Evolutionary conservation across 2,113 vertebrate genomes (phyloP), one percentile per base, ranked within the genome.

Genomic region (Motacilla tschutschensis): DNA sequence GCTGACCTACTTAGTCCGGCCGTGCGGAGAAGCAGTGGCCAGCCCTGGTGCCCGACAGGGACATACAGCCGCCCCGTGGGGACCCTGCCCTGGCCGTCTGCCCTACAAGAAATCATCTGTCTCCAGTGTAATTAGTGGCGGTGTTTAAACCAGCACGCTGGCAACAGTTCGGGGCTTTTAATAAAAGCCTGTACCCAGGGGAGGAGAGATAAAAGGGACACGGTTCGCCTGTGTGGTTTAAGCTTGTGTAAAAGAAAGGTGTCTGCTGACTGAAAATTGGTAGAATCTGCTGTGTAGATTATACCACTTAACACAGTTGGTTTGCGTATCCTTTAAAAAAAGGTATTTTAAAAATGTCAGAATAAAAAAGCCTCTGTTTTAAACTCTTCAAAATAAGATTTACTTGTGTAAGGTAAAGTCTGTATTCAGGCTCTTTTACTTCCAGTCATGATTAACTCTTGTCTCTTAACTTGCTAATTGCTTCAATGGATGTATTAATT

Each of bases 1-100:
- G 92, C 95, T 96, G 96, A 95, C 94, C 94, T 92, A 92, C 85
- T 97, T 96, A 88, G 57, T 77, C 13, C 71, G 38, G 93, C 64
- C 80, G 29, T 44, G 81, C 35, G 57, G 66, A 55, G 85, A 35
- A 65, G 74, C 84, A 9, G 58, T 28, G 79, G 78, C 47, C 36
- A n/a, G 75, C 46, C 74, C 73, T n/a, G 59, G 44, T 48, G 84
- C 77, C 51, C 3, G 0, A 0, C 13, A 55, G 82, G 69, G 77
- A 77, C 6, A 0, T 1, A 3, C 3, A 7, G 33, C 69, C 0
- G 0, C 35, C 64, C 17, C 3, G 0, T 0, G 4, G 51, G 38
- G 43, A 69, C 77, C 41, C 29, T 79, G 80, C 51, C 55, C 76
- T 7, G 8, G 46, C 73, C 0, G 1, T 4, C 41, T 85, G 93